A percentile compares a stretch with the other conserved stretches of the same genome.
Conservation (phyloP, 2,888 invertebrate species). For the Lydus trimaculatus region DNA sequence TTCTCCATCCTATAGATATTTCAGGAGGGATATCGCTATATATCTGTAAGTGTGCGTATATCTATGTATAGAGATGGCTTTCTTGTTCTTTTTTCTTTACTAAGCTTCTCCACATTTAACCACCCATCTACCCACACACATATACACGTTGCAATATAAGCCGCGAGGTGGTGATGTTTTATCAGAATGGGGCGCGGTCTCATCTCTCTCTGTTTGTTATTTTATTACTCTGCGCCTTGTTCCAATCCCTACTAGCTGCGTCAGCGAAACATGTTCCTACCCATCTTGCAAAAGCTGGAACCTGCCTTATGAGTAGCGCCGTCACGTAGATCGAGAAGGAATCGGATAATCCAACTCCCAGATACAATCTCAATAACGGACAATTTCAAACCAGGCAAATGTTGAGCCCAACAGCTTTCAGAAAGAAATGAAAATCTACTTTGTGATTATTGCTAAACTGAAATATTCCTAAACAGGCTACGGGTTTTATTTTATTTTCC, state of each 20-base stretch:
- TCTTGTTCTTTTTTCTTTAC: background rate
- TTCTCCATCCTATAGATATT: constrained; percentile 2
- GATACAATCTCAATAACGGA: constrained; percentile 15
- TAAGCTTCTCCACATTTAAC: constrained; percentile 6
- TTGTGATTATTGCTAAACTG: background rate
- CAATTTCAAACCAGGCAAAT: constrained; percentile 5
- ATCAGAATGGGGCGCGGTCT: constrained; percentile 50
- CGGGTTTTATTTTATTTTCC: background rate
- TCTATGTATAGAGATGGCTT: constrained; percentile 13
- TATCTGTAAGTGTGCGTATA: constrained; percentile 1
- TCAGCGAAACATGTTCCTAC: constrained; percentile 42
- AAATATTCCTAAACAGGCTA: background rate
- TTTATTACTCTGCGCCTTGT: constrained; percentile 52
- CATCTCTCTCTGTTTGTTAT: constrained; percentile 52
- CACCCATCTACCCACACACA: constrained; percentile 19
- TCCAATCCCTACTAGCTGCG: constrained; percentile 50
- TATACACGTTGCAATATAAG: constrained; percentile 27
- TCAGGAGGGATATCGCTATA: constrained; percentile 20
- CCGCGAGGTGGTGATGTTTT: constrained; percentile 44
- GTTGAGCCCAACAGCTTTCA: background rate
- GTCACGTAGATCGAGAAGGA: constrained; percentile 38
- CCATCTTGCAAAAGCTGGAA: constrained; percentile 30
- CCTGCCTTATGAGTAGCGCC: constrained; percentile 42
- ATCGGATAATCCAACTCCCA: constrained; percentile 21
- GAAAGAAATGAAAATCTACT: background rate